A percentile compares a stretch with the other conserved stretches of the same genome.
phyloP scores from a whole-genome alignment of 2,888 invertebrate genomes.

The Aspidapion aeneum region DNA sequence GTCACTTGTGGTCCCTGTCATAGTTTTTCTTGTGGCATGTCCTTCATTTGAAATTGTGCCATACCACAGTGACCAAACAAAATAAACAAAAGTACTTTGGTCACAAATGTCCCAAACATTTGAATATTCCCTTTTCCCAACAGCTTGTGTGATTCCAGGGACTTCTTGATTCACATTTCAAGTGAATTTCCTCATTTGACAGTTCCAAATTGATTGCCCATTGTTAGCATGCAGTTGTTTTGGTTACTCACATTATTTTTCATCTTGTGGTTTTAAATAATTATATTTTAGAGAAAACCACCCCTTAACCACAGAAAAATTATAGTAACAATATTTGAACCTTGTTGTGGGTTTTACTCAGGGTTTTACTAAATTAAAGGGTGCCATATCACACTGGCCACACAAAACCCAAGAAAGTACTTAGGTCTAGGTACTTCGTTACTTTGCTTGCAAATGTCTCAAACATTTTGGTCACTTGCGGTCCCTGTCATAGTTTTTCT shows the following conservation, averaged over 20 bases:
- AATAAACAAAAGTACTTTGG: too few species aligned
- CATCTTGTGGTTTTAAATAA: too few species aligned
- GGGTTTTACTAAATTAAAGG: too few species aligned
- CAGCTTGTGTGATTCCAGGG: not conserved
- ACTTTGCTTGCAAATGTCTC: too few species aligned
- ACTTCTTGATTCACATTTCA: not conserved
- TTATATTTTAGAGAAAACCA: too few species aligned
- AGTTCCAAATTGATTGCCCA: not conserved
- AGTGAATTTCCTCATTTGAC: not conserved
- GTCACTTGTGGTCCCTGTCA: slow-evolving; percentile 37
- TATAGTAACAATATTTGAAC: too few species aligned
- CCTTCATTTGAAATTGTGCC: slow-evolving; percentile 33
- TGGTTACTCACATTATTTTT: not conserved
- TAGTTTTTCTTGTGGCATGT: slow-evolving; percentile 36
- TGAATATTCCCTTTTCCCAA: not conserved
- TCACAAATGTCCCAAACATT: not conserved
- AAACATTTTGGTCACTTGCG: too few species aligned
- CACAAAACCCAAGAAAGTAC: too few species aligned
- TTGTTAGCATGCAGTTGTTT: not conserved
- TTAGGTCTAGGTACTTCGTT: too few species aligned
- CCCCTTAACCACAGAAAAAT: too few species aligned
- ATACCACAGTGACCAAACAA: not conserved
- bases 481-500: slow-evolving; percentile 37
- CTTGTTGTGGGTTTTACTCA: too few species aligned
- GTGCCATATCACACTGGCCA: too few species aligned